A percentile compares a stretch with the other conserved stretches of the same genome.
phyloP scores from a whole-genome alignment of 53 echinoderm and acorn worm species.

The Echinarachnius parma region DNA sequence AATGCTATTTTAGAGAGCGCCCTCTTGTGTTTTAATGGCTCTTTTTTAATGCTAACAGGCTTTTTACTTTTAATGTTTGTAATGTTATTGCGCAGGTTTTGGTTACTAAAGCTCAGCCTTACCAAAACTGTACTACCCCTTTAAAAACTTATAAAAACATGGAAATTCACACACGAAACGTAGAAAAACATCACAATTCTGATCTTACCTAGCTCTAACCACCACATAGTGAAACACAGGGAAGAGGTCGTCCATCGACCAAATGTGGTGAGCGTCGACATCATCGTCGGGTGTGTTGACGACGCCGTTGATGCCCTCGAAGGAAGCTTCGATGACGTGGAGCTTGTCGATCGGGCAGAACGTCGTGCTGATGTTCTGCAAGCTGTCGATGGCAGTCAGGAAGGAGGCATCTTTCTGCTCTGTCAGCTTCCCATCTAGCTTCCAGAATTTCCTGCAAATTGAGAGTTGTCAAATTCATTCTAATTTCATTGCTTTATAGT shows the following conservation, averaged over 20 bases:
- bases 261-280: constrained; percentile 67
- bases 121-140: no score
- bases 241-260: constrained; percentile 98
- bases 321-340: constrained; percentile 77
- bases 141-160: no score
- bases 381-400: constrained; percentile 72
- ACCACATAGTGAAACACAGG: constrained; percentile 97
- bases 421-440: constrained; percentile 74
- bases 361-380: constrained; percentile 92
- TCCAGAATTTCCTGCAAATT: constrained; percentile 70
- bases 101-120: no score
- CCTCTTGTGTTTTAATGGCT: no score
- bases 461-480: no score
- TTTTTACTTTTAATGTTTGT: no score
- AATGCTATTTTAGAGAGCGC: no score
- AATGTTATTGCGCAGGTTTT: no score
- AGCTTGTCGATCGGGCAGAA: constrained; percentile 96
- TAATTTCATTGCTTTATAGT: no score
- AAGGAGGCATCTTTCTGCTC: constrained; percentile 82
- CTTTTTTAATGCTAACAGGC: no score
- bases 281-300: constrained; percentile 44
- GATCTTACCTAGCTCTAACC: constrained; percentile 82
- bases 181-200: not conserved
- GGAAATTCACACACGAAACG: no score
- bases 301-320: constrained; percentile 68